A percentile compares a stretch with the other conserved stretches of the same genome.
Conservation (phyloP, 1,140 invertebrate genomes). For the Hylaeus volcanicus region DNA sequence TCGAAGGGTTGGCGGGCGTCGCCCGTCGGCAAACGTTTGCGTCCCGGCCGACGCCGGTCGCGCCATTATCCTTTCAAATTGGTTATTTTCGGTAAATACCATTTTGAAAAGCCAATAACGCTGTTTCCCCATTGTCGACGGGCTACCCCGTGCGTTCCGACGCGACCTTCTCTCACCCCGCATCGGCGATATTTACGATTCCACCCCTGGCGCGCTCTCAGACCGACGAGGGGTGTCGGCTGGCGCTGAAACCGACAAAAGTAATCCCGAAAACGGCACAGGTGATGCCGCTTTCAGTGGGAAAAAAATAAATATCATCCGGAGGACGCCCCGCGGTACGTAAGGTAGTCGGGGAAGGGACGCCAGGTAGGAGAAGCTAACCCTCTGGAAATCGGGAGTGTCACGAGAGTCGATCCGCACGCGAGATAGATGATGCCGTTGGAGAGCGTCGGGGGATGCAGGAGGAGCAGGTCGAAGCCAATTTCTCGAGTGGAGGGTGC, state of each 20-base stretch:
- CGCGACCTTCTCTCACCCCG: conserved; percentile 59
- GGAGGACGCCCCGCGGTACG: conserved; percentile 27
- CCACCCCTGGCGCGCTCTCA: conserved; percentile 11
- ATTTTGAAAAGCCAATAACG: conserved; percentile 81
- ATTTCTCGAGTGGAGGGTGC: conserved; percentile 63
- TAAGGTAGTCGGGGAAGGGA: conserved; percentile 14
- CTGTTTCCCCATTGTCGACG: conserved; percentile 77
- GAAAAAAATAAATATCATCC: conserved; percentile 63
- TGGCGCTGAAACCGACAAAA: conserved; percentile 72
- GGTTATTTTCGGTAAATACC: conserved; percentile 81
- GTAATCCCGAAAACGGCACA: conserved; percentile 79
- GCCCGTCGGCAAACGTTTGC: conserved; percentile 63
- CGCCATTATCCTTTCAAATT: conserved; percentile 78
- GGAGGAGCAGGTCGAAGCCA: conserved; percentile 50
- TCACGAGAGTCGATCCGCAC: conserved; percentile 28
- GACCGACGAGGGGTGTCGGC: conserved; percentile 64
- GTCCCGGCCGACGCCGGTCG: conserved; percentile 70
- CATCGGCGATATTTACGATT: conserved; percentile 37
- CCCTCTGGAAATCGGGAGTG: conserved; percentile 39
- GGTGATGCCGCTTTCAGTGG: conserved; percentile 73
- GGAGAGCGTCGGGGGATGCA: background rate
- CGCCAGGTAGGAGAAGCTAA: conserved; percentile 53
- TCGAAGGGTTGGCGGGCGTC: conserved; percentile 37
- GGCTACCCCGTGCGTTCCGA: conserved; percentile 32
- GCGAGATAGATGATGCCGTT: conserved; percentile 54